Evolutionary conservation across 2,797 vertebrate species (phyloP), one percentile per base, ranked within the genome.

Genomic region (Gallirallus australis): DNA sequence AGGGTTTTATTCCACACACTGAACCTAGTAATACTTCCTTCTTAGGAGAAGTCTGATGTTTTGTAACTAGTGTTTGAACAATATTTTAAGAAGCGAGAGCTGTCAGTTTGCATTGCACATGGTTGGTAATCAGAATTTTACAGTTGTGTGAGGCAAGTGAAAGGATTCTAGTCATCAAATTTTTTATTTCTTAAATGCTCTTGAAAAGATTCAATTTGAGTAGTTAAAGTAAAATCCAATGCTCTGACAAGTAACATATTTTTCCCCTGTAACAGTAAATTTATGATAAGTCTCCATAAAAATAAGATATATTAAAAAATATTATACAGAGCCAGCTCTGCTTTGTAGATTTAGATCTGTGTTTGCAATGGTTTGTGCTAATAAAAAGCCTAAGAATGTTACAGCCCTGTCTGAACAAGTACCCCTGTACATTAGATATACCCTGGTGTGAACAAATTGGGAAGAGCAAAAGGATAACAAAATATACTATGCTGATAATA

Each of bases 401-500:
- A 48, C 66, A 94, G 17, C 24, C 53, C 27, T 59, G 19, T n/a
- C 77, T 80, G 59, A 77, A 70, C 21, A 45, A 82, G 27, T 33
- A 86, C n/a, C n/a, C 48, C 18, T 80, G 52, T 88, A 78, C 31
- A 61, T 91, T 82, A 94, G 54, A 80, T 90, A 68, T 78, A 92
- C 60, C 93, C 88, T 85, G 70, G 91, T 95, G 71, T 93, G 94
- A 89, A 86, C 37, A 97, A 97, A 97, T 97, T 96, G 95, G 59
- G 45, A 94, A 94, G 5, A 97, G 50, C 54, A 98, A 96, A 96
- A 93, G 73, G 79, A 93, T 93, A 96, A 66, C 82, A 94, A 97
- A 98, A 97, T 92, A 97, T 82, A 83, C 33, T 87, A 53, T 65
- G 82, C 30, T 97, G 94, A 96, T 98, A 96, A 97, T 94, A 83